These are phyloP conservation scores for Caenorhabditis sp. DNA, from an alignment of 2,888 invertebrate species.

Conservation along the genomic window DNA sequence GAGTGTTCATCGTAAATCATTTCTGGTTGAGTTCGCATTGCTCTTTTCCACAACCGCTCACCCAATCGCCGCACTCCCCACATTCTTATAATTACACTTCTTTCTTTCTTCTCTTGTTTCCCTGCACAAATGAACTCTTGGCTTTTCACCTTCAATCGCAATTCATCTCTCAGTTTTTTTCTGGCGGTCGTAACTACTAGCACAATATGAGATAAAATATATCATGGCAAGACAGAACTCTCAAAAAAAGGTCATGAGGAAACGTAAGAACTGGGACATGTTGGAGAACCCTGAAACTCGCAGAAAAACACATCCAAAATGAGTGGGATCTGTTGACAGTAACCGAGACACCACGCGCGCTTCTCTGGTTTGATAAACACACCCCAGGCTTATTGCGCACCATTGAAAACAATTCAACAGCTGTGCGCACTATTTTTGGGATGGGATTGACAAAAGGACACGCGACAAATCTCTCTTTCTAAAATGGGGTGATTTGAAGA, in stretches of 20 bases:
- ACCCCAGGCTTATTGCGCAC: conserved; percentile 9
- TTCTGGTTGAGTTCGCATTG: conserved; percentile 50
- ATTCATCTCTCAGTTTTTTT: not conserved
- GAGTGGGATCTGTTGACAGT: conserved; percentile 52
- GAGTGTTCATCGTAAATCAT: conserved; percentile 54
- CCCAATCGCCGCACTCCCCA: conserved; percentile 36
- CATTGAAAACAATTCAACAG: conserved; percentile 42
- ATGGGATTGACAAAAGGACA: not conserved
- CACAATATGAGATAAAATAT: not conserved
- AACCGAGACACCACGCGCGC: conserved; percentile 34
- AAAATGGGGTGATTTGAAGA: not conserved
- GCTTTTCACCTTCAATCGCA: conserved; percentile 15
- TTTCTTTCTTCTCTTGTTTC: not conserved
- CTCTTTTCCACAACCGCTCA: conserved; percentile 21
- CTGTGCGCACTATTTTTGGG: conserved; percentile 61
- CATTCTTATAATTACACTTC: conserved; percentile 57
- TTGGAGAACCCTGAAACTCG: not conserved
- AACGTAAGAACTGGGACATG: not conserved
- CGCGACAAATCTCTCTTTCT: not conserved
- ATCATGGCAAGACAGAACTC: too few species aligned
- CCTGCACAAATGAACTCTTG: conserved; percentile 16
- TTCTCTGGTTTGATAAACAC: conserved; percentile 45
- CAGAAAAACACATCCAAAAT: conserved; percentile 7
- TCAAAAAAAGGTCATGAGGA: not conserved
- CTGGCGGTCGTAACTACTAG: too few species aligned